Percentiles rank a stretch among this genome's conserved stretches.
Conservation (phyloP, 2,888 invertebrate species). For the Pyrgus malvae region DNA sequence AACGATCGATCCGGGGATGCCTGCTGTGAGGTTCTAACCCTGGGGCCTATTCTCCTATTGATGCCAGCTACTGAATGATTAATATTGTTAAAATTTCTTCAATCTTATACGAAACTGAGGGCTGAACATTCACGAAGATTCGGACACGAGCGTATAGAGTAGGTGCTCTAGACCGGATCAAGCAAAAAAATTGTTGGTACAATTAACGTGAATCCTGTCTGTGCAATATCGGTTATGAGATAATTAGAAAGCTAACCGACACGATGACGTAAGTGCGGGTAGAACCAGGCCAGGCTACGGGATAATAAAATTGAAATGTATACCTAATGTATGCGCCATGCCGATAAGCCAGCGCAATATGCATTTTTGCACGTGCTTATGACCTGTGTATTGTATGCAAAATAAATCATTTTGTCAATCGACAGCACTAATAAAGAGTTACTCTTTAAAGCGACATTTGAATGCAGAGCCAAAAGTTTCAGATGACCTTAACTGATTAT, state of each 20-base stretch:
- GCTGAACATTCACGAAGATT: too few relatives aligned
- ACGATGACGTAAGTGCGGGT: constrained; percentile 14
- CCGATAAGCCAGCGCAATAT: constrained; percentile 35
- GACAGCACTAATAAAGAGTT: not conserved
- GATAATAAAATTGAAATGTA: constrained; percentile 39
- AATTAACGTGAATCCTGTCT: not conserved
- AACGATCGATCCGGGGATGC: too few relatives aligned
- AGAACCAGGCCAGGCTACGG: constrained; percentile 36
- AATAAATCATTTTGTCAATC: constrained; percentile 46
- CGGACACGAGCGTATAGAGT: too few relatives aligned
- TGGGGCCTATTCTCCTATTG: too few relatives aligned
- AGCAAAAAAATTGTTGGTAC: too few relatives aligned
- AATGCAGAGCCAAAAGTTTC: not conserved
- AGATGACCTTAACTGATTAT: not conserved
- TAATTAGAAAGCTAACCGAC: constrained; percentile 16
- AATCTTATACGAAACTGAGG: too few relatives aligned
- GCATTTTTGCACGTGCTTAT: constrained; percentile 63
- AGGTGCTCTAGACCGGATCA: too few relatives aligned
- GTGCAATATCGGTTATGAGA: not conserved
- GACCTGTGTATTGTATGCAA: constrained; percentile 63
- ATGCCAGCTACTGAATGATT: too few relatives aligned
- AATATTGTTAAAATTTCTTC: too few relatives aligned
- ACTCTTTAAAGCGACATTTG: not conserved
- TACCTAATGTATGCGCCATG: not conserved
- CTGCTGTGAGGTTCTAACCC: too few relatives aligned